phyloP scores from a whole-genome alignment of 2,888 invertebrate genomes.

The Aporophyla nigra region DNA sequence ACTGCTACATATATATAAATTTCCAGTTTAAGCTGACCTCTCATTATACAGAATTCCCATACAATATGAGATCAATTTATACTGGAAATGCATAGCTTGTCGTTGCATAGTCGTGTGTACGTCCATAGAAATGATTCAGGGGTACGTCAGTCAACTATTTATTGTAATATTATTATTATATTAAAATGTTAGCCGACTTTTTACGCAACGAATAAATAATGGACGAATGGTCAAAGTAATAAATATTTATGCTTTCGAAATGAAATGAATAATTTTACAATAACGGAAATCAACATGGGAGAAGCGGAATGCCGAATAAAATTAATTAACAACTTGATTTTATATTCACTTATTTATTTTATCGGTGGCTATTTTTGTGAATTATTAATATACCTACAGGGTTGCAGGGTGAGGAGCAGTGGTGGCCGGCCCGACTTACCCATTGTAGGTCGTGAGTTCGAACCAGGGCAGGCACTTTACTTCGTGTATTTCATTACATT shows the following conservation, averaged over 20 bases:
- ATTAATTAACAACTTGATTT: constrained; percentile 38
- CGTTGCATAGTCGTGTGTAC: too few relatives aligned
- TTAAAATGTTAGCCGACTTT: background rate
- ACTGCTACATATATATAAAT: too few relatives aligned
- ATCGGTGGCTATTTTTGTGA: background rate
- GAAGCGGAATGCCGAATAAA: constrained; percentile 16
- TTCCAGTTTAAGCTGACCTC: too few relatives aligned
- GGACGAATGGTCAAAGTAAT: constrained; percentile 10
- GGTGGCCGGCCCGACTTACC: too few relatives aligned
- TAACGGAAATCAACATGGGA: constrained; percentile 32
- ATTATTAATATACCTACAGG: background rate
- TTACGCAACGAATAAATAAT: constrained; percentile 23
- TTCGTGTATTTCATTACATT: too few relatives aligned
- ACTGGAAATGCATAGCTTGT: too few relatives aligned
- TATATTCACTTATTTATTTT: constrained; percentile 24
- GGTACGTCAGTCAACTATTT: background rate
- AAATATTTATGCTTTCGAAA: constrained; percentile 42
- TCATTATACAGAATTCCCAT: too few relatives aligned
- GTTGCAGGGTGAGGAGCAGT: too few relatives aligned
- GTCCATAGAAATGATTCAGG: too few relatives aligned
- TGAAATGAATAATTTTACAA: constrained; percentile 48
- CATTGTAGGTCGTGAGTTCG: too few relatives aligned
- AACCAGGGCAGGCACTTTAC: too few relatives aligned
- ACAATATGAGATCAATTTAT: too few relatives aligned
- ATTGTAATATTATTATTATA: background rate